These are phyloP conservation scores for Mactra quadrangularis DNA, from an alignment of 1,140 invertebrate genomes.

Conservation along the genomic window DNA sequence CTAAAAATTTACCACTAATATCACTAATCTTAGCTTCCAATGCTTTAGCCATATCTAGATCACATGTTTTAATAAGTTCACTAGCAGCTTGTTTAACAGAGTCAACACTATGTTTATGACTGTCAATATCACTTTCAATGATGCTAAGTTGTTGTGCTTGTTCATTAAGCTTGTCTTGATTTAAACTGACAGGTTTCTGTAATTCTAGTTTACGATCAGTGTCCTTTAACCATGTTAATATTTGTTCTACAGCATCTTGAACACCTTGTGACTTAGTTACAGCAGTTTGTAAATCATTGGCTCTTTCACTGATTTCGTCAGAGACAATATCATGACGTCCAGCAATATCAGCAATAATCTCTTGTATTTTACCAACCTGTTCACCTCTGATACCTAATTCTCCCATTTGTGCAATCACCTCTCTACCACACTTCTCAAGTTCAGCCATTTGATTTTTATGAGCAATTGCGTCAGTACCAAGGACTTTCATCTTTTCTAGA, in stretches of 20 bases:
- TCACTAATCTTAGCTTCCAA: conserved; percentile 94
- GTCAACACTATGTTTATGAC: conserved; percentile 92
- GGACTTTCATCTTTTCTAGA: conserved; percentile 91
- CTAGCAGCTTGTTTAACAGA: conserved; percentile 91
- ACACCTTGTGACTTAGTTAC: conserved; percentile 97
- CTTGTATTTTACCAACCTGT: conserved; percentile 91
- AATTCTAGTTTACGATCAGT: conserved; percentile 90
- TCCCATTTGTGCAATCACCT: conserved; percentile 87
- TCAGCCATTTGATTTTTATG: conserved; percentile 94
- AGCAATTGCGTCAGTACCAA: conserved; percentile 94
- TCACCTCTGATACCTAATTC: conserved; percentile 89
- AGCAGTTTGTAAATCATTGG: conserved; percentile 87
- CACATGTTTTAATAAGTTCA: conserved; percentile 92
- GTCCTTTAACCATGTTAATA: conserved; percentile 93
- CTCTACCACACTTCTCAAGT: conserved; percentile 75
- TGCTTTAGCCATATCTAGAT: conserved; percentile 93
- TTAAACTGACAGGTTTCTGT: conserved; percentile 92
- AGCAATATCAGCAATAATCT: conserved; percentile 91
- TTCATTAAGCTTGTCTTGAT: conserved; percentile 94
- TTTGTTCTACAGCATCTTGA: conserved; percentile 94
- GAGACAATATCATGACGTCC: conserved; percentile 88
- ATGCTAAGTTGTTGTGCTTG: conserved; percentile 93
- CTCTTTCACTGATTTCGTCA: conserved; percentile 83
- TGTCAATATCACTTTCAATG: conserved; percentile 92
- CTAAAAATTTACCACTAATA: conserved; percentile 92